These are phyloP conservation scores for Clanis bilineata DNA, from an alignment of 2,888 invertebrate species.

Conservation along the genomic window DNA sequence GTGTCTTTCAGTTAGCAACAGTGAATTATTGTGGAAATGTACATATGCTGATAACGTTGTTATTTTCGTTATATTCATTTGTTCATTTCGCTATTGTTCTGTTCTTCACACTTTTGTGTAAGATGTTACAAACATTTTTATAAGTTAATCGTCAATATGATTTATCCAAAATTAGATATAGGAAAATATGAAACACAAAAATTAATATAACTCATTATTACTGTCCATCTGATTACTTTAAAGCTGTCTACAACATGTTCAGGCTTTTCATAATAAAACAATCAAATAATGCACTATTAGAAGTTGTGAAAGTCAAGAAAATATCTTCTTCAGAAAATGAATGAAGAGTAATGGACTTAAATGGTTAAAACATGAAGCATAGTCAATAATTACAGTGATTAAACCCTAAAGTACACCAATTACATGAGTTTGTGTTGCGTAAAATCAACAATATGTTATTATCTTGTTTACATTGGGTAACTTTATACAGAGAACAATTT, in stretches of 20 bases:
- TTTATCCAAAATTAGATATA: too few species aligned
- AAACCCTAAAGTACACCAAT: neutral
- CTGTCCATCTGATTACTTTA: too few species aligned
- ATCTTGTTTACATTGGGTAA: neutral
- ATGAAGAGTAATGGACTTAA: neutral
- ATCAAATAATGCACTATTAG: neutral
- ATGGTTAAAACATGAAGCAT: neutral
- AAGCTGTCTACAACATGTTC: neutral
- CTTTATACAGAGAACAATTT: neutral
- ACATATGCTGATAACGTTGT: neutral
- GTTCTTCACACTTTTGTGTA: neutral
- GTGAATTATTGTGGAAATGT: neutral
- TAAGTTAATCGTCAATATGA: too few species aligned
- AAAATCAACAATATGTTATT: slow-evolving; percentile 16
- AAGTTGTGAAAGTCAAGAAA: neutral
- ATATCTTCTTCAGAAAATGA: neutral
- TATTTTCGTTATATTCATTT: neutral
- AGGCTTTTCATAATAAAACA: neutral
- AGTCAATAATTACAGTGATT: slow-evolving; percentile 7
- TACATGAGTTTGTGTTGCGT: slow-evolving; percentile 19
- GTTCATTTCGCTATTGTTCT: neutral
- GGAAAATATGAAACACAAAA: too few species aligned
- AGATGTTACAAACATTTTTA: too few species aligned
- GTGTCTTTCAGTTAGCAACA: neutral
- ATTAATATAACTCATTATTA: too few species aligned